phyloP scores from a whole-genome alignment of 2,113 vertebrate species.

The Dipodomys spectabilis region DNA sequence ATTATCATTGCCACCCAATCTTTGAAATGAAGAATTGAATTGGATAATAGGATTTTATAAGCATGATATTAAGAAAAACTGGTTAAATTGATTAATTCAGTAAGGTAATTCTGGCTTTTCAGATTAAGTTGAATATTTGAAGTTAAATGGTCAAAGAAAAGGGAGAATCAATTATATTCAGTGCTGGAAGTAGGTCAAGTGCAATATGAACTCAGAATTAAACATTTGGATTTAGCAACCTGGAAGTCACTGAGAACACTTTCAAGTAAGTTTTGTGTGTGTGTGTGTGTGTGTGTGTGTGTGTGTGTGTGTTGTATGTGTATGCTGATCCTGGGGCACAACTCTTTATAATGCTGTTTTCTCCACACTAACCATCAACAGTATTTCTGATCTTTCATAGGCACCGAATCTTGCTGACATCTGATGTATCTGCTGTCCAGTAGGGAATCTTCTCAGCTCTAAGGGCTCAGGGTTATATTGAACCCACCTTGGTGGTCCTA shows the following conservation, averaged over 20 bases:
- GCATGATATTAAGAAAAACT: neutral
- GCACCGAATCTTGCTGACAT: neutral
- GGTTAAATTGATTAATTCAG: constrained; percentile 8
- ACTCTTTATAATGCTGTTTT: neutral
- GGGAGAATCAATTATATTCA: neutral
- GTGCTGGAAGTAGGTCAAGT: neutral
- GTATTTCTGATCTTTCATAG: neutral
- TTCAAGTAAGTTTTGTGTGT: neutral
- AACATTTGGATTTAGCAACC: neutral
- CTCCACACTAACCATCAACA: neutral
- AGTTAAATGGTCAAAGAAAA: constrained; percentile 27
- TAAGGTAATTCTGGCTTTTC: constrained; percentile 6
- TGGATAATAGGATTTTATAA: constrained; percentile 1
- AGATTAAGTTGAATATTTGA: constrained; percentile 40
- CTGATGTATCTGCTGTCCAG: neutral
- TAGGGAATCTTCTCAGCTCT: neutral
- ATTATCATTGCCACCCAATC: neutral
- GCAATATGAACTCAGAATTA: neutral
- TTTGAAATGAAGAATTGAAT: constrained; percentile 52
- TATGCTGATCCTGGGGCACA: too few relatives aligned
- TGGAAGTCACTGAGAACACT: neutral
- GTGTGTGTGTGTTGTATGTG: too few relatives aligned
- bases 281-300: too few relatives aligned
- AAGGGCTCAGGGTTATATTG: neutral
- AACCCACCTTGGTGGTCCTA: neutral